These are phyloP conservation scores for Charadrius vociferus DNA, from an alignment of 2,113 vertebrate genomes.

Conservation along the genomic window DNA sequence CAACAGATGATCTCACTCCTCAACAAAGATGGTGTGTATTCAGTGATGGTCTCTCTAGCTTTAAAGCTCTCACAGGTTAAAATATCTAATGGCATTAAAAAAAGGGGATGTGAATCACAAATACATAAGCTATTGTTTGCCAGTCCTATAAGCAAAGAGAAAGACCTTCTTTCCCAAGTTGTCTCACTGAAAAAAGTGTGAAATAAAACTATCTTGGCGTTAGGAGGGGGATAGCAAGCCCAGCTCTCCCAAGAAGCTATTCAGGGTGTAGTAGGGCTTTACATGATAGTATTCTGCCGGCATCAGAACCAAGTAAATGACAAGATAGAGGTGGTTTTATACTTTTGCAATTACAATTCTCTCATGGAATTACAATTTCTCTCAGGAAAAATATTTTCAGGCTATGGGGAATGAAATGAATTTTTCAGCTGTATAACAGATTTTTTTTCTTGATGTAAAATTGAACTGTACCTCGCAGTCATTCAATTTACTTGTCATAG, in stretches of 20 bases:
- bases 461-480: constrained; percentile 16
- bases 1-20: fast-evolving
- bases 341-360: constrained; percentile 1
- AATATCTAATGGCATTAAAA: background rate
- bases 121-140: background rate
- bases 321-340: background rate
- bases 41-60: background rate
- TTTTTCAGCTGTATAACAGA: background rate
- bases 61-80: background rate
- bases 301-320: background rate
- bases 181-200: background rate
- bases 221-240: background rate
- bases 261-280: background rate
- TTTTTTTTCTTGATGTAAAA: constrained; percentile 6
- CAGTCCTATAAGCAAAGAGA: background rate
- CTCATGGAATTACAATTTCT: no score
- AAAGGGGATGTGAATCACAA: background rate
- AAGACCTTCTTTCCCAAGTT: background rate
- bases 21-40: fast-evolving
- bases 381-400: background rate
- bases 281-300: background rate
- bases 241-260: background rate
- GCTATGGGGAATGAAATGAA: background rate
- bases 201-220: background rate
- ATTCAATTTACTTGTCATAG: constrained; percentile 23